Percentiles rank a stretch among this genome's conserved stretches.
These are phyloP conservation scores for Panagrolaimus sp. DNA, from an alignment of 1,140 invertebrate genomes.

Conservation along the genomic window DNA sequence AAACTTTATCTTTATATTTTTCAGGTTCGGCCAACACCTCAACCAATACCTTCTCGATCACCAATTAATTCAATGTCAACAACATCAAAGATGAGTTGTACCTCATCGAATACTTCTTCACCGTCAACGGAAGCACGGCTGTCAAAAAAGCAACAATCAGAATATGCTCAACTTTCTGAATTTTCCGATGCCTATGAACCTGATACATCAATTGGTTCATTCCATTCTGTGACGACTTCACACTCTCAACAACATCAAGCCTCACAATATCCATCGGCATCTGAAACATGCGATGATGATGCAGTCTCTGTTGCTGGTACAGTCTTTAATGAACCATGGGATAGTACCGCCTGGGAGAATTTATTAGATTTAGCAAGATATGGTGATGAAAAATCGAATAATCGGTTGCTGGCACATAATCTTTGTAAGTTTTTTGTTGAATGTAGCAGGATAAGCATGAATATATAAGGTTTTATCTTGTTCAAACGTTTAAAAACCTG, in stretches of 20 bases:
- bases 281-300: slow-evolving; percentile 56
- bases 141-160: not conserved
- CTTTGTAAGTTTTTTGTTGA: slow-evolving; percentile 11
- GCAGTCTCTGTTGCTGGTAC: slow-evolving; percentile 66
- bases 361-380: slow-evolving; percentile 63
- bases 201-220: slow-evolving; percentile 14
- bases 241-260: no score
- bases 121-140: slow-evolving; percentile 8
- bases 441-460: no score
- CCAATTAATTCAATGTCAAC: no score
- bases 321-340: slow-evolving; percentile 78
- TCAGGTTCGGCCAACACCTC: slow-evolving; percentile 40
- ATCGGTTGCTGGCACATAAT: not conserved
- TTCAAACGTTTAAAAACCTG: no score
- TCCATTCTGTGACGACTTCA: not conserved
- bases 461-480: no score
- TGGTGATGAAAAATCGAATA: slow-evolving; percentile 43
- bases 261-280: not conserved
- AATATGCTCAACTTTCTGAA: slow-evolving; percentile 28
- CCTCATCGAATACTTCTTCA: slow-evolving; percentile 8
- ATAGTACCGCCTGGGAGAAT: slow-evolving; percentile 72
- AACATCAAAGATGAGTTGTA: not conserved
- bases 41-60: slow-evolving; percentile 14
- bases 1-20: slow-evolving; percentile 12
- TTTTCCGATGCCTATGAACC: slow-evolving; percentile 17